A percentile compares a stretch with the other conserved stretches of the same genome.
These are phyloP conservation scores for Diarsia rubi DNA, from an alignment of 2,888 invertebrate species.

Conservation along the genomic window DNA sequence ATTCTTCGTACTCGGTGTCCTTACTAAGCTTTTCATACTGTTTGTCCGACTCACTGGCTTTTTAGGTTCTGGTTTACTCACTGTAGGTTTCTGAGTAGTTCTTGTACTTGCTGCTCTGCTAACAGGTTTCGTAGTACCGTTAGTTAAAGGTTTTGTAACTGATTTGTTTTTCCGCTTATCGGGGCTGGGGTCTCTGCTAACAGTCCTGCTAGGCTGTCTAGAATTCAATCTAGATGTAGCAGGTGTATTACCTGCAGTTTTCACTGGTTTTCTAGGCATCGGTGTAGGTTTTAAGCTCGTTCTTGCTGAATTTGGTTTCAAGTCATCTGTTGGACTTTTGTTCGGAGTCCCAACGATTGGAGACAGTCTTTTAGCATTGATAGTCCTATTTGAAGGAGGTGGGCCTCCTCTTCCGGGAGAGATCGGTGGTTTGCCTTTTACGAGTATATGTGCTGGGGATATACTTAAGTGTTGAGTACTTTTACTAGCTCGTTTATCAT, in stretches of 20 bases:
- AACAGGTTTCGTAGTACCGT: conserved; percentile 74
- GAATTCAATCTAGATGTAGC: conserved; percentile 85
- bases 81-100: conserved; percentile 77
- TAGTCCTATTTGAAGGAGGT: conserved; percentile 85
- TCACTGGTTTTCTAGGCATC: conserved; percentile 77
- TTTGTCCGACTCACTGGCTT: conserved; percentile 85
- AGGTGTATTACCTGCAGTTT: conserved; percentile 83
- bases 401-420: conserved; percentile 87
- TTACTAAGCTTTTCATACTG: conserved; percentile 84
- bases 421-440: conserved; percentile 87
- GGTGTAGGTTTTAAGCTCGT: conserved; percentile 78
- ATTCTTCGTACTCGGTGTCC: conserved; percentile 85
- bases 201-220: conserved; percentile 84
- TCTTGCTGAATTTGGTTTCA: conserved; percentile 81
- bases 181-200: conserved; percentile 86
- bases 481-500: conserved; percentile 85
- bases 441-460: conserved; percentile 77
- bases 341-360: conserved; percentile 89
- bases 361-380: conserved; percentile 87
- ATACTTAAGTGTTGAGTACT: conserved; percentile 85
- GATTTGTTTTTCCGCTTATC: conserved; percentile 80
- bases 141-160: conserved; percentile 70
- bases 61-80: conserved; percentile 80
- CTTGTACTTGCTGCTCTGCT: conserved; percentile 79
- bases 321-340: conserved; percentile 86